These are phyloP conservation scores for Teinopalpus imperialis DNA, from an alignment of 2,888 invertebrate species.

Conservation along the genomic window DNA sequence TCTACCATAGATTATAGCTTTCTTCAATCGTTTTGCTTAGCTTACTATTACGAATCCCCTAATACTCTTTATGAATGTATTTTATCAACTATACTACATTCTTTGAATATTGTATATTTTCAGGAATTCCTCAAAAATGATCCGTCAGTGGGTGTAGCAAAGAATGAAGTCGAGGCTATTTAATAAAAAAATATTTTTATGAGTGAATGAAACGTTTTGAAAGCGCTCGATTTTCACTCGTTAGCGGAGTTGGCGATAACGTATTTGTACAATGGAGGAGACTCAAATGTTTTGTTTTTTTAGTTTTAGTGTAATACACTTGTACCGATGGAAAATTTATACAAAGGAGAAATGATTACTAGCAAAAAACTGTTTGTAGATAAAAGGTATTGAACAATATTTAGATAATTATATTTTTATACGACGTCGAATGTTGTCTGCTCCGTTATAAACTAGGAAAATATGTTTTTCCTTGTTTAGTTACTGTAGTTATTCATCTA, in stretches of 20 bases:
- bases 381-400: no score
- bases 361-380: no score
- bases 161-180: constrained; percentile 63
- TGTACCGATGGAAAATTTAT: no score
- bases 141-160: constrained; percentile 40
- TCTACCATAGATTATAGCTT: no score
- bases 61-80: no score
- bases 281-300: constrained; percentile 13
- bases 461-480: constrained; percentile 10
- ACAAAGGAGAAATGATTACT: no score
- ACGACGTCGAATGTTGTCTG: neutral
- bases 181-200: no score
- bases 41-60: no score
- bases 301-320: constrained; percentile 1
- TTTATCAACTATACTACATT: no score
- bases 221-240: neutral
- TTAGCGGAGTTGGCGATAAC: neutral
- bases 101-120: no score
- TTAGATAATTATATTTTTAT: constrained; percentile 21
- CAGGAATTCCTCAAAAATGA: constrained; percentile 63
- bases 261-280: neutral
- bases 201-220: constrained; percentile 9
- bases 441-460: neutral
- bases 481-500: constrained; percentile 15
- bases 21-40: no score